Base-by-base conservation (phyloP, 1,140 invertebrate genomes). In the Diachasma alloeum region DNA sequence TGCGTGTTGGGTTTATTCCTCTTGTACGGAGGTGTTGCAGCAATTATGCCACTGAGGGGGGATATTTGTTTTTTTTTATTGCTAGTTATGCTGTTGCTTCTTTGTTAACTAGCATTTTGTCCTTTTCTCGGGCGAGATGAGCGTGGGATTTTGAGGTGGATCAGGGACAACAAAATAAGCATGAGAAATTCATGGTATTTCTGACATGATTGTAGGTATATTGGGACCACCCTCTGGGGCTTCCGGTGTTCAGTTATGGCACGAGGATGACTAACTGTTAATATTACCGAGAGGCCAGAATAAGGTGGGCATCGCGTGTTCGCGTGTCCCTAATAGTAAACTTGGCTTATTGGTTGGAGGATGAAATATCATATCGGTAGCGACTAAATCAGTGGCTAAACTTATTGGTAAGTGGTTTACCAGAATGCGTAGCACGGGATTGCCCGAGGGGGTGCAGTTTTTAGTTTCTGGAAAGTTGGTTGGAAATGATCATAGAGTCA, bases 351-450 rank as follows among this genome's bases (percentile, higher is more conserved):
- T 72, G 42, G 69, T 74, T 80, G 70, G 79, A 79, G 69, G 77
- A 81, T 85, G 81, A 85, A 81, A 84, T 85, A 84, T 87, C 80
- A 83, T 82, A 85, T 84, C 83, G 82, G 86, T 82, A 87, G 84
- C 84, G 59, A 42, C 59, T 44, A 69, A 81, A 79, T 48, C 72
- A 72, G 19, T 63, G 59, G 69, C 70, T 79, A 76, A 31, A 46
- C 48, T 76, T 31, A 76, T 71, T 75, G 73, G 42, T 75, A 68
- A 75, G 59, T 63, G 59, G 59, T 63, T 63, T 63, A 26, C 48
- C 56, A 74, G 59, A 59, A 72, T 24, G 53, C 59, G 56, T 74
- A 74, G 37, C 72, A 66, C 72, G 72, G 72, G 26, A 48, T 24
- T 22, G 31, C 44, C 73, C 42, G 37, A 39, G 36, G 71, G 48